Evolutionary conservation across 2,113 vertebrate species (phyloP).

Genomic region (Stictonetta naevosa): DNA sequence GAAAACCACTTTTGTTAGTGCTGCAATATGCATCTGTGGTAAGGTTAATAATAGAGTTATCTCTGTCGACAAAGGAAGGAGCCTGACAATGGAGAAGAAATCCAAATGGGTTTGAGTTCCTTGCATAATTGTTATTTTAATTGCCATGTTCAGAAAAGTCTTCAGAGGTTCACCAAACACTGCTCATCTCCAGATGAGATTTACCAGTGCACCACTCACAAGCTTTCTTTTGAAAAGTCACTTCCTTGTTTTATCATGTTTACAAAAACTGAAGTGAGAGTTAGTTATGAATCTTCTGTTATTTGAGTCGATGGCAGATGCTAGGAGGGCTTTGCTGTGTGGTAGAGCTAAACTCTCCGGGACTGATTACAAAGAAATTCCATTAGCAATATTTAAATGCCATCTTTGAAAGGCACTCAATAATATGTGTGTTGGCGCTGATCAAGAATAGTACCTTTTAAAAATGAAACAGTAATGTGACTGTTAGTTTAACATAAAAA

Average conservation of each 20-base stretch:
- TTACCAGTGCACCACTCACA: neutral
- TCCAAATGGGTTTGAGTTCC: slow-evolving; percentile 30
- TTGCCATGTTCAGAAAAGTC: slow-evolving; percentile 21
- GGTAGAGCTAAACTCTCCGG: slow-evolving; percentile 67
- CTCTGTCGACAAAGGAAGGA: slow-evolving; percentile 33
- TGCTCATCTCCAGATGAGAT: neutral
- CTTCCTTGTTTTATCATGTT: slow-evolving; percentile 71
- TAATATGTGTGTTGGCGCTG: slow-evolving; percentile 73
- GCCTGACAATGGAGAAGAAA: slow-evolving; percentile 22
- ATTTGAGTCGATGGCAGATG: slow-evolving; percentile 55
- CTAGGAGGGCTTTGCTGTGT: slow-evolving; percentile 56
- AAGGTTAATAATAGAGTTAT: slow-evolving; percentile 60
- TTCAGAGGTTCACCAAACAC: slow-evolving; percentile 23
- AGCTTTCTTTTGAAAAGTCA: slow-evolving; percentile 54
- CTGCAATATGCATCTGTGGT: slow-evolving; percentile 21
- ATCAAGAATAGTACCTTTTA: slow-evolving; percentile 73
- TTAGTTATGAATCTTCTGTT: slow-evolving; percentile 52
- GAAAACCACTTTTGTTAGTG: slow-evolving; percentile 24
- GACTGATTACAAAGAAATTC: slow-evolving; percentile 77
- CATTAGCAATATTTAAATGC: slow-evolving; percentile 79
- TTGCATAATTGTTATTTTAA: slow-evolving; percentile 58
- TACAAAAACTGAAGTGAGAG: slow-evolving; percentile 67
- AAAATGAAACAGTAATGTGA: slow-evolving; percentile 75
- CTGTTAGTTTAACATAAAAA: slow-evolving; percentile 77
- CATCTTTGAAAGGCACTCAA: slow-evolving; percentile 71